These are phyloP conservation scores for Chymomyza caudatula DNA, from an alignment of 2,888 invertebrate species.

Conservation along the genomic window DNA sequence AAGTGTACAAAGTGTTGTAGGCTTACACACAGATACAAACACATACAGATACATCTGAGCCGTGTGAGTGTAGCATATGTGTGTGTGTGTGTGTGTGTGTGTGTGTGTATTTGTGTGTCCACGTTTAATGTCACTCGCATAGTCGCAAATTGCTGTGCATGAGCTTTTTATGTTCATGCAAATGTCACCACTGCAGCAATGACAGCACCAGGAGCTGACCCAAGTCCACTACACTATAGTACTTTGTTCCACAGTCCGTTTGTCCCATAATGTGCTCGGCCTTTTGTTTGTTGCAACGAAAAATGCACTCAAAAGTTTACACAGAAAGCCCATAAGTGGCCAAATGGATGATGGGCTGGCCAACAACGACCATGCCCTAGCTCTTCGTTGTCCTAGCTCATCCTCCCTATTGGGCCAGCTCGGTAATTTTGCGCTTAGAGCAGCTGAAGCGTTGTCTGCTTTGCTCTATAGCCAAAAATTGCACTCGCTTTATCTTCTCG, in stretches of 20 bases:
- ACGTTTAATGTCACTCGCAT: conserved; percentile 73
- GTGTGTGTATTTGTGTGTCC: conserved; percentile 44
- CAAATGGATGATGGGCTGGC: conserved; percentile 11
- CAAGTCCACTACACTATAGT: background rate
- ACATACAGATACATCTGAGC: no score
- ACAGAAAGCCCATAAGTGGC: conserved; percentile 69
- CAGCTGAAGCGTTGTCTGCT: conserved; percentile 6
- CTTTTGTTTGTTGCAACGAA: conserved; percentile 69
- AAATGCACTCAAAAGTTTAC: conserved; percentile 72
- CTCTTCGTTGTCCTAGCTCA: no score
- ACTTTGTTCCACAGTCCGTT: background rate
- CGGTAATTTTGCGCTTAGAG: conserved; percentile 69
- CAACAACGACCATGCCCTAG: background rate
- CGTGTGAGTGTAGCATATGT: no score
- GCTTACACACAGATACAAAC: background rate
- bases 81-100: no score
- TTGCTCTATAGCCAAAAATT: background rate
- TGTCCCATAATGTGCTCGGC: conserved; percentile 49
- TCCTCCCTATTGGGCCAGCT: conserved; percentile 13
- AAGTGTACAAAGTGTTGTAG: conserved; percentile 64
- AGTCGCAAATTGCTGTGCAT: conserved; percentile 75
- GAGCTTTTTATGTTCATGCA: conserved; percentile 74
- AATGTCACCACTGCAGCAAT: conserved; percentile 60
- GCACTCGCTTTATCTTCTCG: conserved; percentile 67
- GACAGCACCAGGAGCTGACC: conserved; percentile 11